phyloP scores from a whole-genome alignment of 2,888 invertebrate species.

The Euproctis similis region DNA sequence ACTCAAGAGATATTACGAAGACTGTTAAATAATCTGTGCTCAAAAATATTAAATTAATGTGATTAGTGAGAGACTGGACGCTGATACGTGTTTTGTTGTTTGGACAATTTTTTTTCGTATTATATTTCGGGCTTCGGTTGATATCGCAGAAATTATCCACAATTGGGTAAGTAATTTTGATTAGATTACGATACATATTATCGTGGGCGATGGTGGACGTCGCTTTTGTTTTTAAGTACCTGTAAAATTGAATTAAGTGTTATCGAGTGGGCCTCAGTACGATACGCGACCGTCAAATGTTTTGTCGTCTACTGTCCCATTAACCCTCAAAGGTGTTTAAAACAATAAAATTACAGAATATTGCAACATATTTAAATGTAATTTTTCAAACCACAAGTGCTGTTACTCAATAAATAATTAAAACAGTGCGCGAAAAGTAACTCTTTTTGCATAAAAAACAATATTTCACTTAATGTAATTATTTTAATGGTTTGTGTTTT shows the following conservation, averaged over 20 bases:
- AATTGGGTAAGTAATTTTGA: slow-evolving; percentile 72
- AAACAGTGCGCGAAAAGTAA: slow-evolving; percentile 14
- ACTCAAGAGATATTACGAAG: slow-evolving; percentile 23
- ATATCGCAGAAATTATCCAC: slow-evolving; percentile 70
- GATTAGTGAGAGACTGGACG: slow-evolving; percentile 59
- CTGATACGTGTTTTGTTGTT: slow-evolving; percentile 34
- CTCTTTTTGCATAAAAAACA: too few species aligned
- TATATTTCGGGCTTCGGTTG: slow-evolving; percentile 49
- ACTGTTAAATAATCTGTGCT: slow-evolving; percentile 60
- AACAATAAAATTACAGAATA: slow-evolving; percentile 14
- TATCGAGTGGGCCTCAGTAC: slow-evolving; percentile 39
- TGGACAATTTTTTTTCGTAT: slow-evolving; percentile 52
- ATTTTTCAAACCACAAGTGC: neutral
- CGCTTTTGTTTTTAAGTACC: slow-evolving; percentile 40
- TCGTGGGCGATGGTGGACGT: slow-evolving; percentile 47
- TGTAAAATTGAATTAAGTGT: slow-evolving; percentile 23
- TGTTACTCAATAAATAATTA: neutral
- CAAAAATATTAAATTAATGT: slow-evolving; percentile 39
- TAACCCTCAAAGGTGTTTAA: slow-evolving; percentile 26
- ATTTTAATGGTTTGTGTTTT: too few species aligned
- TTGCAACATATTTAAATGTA: slow-evolving; percentile 7
- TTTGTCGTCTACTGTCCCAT: slow-evolving; percentile 37
- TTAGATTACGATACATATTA: slow-evolving; percentile 73
- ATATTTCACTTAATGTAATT: too few species aligned
- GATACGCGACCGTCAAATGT: slow-evolving; percentile 38